These are phyloP conservation scores for Pycnomerus fuliginosus DNA, from an alignment of 2,888 invertebrate genomes.

Conservation along the genomic window DNA sequence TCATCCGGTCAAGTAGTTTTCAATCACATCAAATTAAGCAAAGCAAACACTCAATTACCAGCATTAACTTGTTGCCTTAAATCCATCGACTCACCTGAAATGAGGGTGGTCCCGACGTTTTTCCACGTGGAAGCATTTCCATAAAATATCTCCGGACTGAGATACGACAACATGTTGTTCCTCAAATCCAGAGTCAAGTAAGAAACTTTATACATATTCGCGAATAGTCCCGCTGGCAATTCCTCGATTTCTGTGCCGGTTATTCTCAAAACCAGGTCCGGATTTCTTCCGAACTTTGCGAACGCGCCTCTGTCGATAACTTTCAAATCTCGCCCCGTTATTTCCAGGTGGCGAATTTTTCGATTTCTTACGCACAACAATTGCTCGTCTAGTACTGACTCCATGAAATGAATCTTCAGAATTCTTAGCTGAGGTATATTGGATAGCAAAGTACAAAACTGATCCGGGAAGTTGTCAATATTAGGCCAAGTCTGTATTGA, in stretches of 20 bases:
- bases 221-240: constrained; percentile 77
- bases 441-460: constrained; percentile 70
- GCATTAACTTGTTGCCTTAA: background rate
- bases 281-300: constrained; percentile 69
- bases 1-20: too few species aligned
- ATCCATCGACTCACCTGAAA: constrained; percentile 62
- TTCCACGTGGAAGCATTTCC: constrained; percentile 86
- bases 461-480: constrained; percentile 61
- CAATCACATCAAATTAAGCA: too few species aligned
- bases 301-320: constrained; percentile 78
- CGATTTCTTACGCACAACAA: constrained; percentile 75
- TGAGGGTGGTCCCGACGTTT: constrained; percentile 80
- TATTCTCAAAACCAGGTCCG: constrained; percentile 75
- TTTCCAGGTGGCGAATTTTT: constrained; percentile 76
- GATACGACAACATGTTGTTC: constrained; percentile 74
- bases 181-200: constrained; percentile 81
- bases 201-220: constrained; percentile 73
- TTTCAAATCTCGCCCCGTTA: constrained; percentile 73
- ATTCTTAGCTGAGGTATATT: constrained; percentile 73
- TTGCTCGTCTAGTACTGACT: constrained; percentile 71
- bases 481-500: constrained; percentile 74
- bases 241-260: constrained; percentile 76
- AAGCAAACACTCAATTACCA: background rate
- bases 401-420: constrained; percentile 74
- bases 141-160: constrained; percentile 83